Evolutionary conservation across 2,888 invertebrate genomes (phyloP).

Genomic region (Patella ulyssiponensis): DNA sequence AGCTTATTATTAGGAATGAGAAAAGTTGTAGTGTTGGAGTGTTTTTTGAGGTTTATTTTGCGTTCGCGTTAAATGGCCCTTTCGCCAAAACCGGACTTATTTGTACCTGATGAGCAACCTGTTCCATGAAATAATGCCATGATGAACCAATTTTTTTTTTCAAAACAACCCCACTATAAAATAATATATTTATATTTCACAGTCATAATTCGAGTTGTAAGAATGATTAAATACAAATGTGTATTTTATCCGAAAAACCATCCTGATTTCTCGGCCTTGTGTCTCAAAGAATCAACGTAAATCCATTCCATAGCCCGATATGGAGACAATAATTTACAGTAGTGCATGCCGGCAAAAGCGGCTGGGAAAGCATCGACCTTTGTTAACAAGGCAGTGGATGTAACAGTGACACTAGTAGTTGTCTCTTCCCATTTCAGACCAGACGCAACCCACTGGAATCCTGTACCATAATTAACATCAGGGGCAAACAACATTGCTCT

Average conservation of each 20-base stretch:
- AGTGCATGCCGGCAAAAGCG: constrained; percentile 42
- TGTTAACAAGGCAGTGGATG: constrained; percentile 36
- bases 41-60: too few species aligned
- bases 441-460: constrained; percentile 32
- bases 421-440: constrained; percentile 34
- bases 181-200: too few species aligned
- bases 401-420: constrained; percentile 41
- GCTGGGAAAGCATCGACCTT: constrained; percentile 16
- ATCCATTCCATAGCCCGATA: constrained; percentile 61
- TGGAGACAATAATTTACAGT: constrained; percentile 56
- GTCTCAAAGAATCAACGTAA: constrained; percentile 54
- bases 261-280: neutral
- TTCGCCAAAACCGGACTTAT: too few species aligned
- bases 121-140: too few species aligned
- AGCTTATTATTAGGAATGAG: too few species aligned
- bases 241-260: neutral
- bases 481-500: constrained; percentile 35
- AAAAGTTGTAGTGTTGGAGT: too few species aligned
- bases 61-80: too few species aligned
- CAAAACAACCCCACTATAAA: too few species aligned
- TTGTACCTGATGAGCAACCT: too few species aligned
- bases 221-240: too few species aligned
- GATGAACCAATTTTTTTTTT: too few species aligned
- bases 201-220: too few species aligned
- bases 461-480: constrained; percentile 28